A percentile compares a stretch with the other conserved stretches of the same genome.
Evolutionary conservation across 1,140 invertebrate species (phyloP).

Genomic region (Protaetia brevitarsis): DNA sequence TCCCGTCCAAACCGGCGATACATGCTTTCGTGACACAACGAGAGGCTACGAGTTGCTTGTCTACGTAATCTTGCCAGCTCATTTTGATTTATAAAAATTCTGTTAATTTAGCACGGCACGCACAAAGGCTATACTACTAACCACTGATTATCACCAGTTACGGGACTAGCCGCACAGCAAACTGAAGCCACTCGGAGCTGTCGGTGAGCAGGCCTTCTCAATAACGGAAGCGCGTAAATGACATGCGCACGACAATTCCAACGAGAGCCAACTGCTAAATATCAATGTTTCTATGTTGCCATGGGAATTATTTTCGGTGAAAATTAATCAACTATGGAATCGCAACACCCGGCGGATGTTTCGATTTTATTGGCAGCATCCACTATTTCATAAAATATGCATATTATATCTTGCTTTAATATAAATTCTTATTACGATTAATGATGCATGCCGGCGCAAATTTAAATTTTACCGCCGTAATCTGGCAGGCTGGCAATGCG

Average conservation of each 20-base stretch:
- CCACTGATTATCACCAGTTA: constrained; percentile 21
- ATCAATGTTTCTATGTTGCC: neutral
- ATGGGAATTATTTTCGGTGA: neutral
- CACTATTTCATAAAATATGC: neutral
- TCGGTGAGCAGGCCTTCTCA: constrained; percentile 20
- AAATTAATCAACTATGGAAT: too few relatives aligned
- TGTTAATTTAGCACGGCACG: constrained; percentile 24
- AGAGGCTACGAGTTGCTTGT: constrained; percentile 92
- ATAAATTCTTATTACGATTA: too few relatives aligned
- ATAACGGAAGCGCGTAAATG: constrained; percentile 25
- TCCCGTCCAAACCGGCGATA: constrained; percentile 91
- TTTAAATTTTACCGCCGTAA: neutral
- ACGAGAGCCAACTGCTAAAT: constrained; percentile 7
- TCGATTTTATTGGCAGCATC: too few relatives aligned
- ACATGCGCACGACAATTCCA: constrained; percentile 19
- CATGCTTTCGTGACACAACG: constrained; percentile 90
- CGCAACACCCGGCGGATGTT: too few relatives aligned
- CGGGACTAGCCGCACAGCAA: constrained; percentile 22
- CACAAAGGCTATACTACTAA: constrained; percentile 14
- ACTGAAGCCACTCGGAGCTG: constrained; percentile 25
- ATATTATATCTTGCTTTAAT: too few relatives aligned
- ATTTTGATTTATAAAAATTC: constrained; percentile 55
- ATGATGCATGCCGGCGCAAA: too few relatives aligned
- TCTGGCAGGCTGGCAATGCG: neutral
- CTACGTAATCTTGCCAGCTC: constrained; percentile 98